Evolutionary conservation across 2,113 vertebrate species (phyloP).

Genomic region (Bos taurus): ARS-UCD2.0 NC_037347.1:65474001-65474500

Average conservation of each 20-base stretch:
- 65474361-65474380: neutral
- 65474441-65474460: neutral
- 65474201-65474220: neutral
- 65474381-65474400: neutral
- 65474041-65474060: neutral
- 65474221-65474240: no score
- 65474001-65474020: neutral
- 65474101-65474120: neutral
- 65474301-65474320: neutral
- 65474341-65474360: neutral
- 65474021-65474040: neutral
- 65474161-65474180: fast-evolving
- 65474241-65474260: neutral
- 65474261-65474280: neutral
- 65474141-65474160: neutral
- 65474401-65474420: neutral
- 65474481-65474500: fast-evolving
- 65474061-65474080: neutral
- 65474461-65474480: neutral
- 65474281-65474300: neutral
- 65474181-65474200: neutral
- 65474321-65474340: neutral
- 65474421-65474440: fast-evolving
- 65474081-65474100: neutral
- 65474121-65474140: neutral